Percentiles rank a stretch among this genome's conserved stretches.
Conservation (phyloP, 2,888 invertebrate genomes). For the Conomelus anceps region DNA sequence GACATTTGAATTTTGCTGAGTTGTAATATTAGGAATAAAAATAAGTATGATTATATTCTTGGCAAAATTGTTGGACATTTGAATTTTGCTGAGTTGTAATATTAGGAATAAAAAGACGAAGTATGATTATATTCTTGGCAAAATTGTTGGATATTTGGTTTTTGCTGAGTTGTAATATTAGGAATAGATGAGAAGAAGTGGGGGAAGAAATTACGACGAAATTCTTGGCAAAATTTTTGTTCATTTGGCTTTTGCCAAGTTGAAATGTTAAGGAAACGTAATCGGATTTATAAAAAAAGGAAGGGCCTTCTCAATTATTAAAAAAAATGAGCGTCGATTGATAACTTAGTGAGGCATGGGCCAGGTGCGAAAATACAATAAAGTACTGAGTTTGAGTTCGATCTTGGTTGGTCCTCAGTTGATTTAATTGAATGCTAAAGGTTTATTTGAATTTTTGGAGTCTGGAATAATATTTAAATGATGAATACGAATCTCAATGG, state of each 20-base stretch:
- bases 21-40: neutral
- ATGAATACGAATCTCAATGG: too few species aligned
- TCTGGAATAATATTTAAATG: too few species aligned
- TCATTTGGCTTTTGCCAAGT: neutral
- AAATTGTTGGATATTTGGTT: neutral
- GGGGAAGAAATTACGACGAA: neutral
- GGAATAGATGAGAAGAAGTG: neutral
- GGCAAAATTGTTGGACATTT: constrained; percentile 1
- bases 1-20: neutral
- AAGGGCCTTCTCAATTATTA: too few species aligned
- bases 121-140: neutral
- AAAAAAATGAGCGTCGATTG: too few species aligned
- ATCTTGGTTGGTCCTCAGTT: too few species aligned
- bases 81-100: neutral
- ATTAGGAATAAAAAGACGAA: neutral
- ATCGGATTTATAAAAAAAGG: neutral
- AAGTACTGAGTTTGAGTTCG: too few species aligned
- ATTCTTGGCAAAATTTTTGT: neutral
- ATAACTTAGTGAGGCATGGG: too few species aligned
- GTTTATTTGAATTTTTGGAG: too few species aligned
- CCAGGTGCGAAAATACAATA: too few species aligned
- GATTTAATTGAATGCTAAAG: too few species aligned
- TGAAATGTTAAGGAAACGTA: neutral
- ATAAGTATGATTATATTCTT: neutral
- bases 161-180: neutral